phyloP scores from a whole-genome alignment of 2,113 vertebrate genomes.

The Heterotilapia buettikoferi region DNA sequence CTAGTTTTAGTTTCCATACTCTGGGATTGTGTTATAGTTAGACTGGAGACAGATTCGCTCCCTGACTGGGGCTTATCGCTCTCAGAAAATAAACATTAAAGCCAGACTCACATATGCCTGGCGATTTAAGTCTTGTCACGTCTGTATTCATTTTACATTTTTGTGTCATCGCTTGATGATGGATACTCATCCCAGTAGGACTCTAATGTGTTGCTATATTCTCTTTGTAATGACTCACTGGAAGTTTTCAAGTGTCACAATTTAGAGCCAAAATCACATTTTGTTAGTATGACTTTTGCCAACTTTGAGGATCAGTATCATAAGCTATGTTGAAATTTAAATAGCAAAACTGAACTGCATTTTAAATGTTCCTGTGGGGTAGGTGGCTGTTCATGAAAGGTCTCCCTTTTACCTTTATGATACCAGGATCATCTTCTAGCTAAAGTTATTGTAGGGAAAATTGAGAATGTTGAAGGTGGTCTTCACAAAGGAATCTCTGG shows the following conservation, averaged over 20 bases:
- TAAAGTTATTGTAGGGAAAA: background rate
- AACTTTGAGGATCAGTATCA: background rate
- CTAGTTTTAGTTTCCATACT: background rate
- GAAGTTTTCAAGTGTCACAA: background rate
- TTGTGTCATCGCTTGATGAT: background rate
- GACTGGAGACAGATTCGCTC: background rate
- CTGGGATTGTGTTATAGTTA: background rate
- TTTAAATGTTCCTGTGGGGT: background rate
- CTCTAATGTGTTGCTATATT: background rate
- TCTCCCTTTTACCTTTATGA: background rate
- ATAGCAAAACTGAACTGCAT: background rate
- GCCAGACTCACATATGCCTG: background rate
- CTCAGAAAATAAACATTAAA: background rate
- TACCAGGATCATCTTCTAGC: background rate
- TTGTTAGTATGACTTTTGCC: background rate
- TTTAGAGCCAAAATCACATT: background rate
- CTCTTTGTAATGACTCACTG: background rate
- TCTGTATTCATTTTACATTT: background rate
- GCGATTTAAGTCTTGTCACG: background rate
- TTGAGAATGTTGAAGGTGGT: rapidly evolving
- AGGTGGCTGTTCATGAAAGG: rapidly evolving
- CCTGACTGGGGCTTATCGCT: background rate
- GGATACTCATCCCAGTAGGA: background rate
- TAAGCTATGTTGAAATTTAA: background rate
- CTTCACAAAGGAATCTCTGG: background rate